These are phyloP conservation scores for Eupithecia inturbata DNA, from an alignment of 2,888 invertebrate genomes.

Conservation along the genomic window DNA sequence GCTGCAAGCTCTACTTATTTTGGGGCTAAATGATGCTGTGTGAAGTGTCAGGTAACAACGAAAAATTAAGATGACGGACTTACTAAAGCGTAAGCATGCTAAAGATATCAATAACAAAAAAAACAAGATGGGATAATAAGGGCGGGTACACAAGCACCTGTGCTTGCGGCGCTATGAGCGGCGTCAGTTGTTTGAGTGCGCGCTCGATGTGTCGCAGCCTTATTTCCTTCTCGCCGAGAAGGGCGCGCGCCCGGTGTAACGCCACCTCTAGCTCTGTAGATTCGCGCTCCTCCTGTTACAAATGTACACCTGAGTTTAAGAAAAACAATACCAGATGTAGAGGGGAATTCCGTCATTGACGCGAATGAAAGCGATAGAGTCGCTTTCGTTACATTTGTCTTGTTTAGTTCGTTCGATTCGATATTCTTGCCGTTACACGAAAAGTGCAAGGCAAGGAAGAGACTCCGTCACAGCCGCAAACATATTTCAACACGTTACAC, in stretches of 20 bases:
- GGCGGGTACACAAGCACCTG: conserved; percentile 57
- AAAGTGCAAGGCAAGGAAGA: not conserved
- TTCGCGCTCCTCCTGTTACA: conserved; percentile 89
- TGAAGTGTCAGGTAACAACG: not conserved
- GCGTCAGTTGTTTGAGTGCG: conserved; percentile 85
- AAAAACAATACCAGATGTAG: not conserved
- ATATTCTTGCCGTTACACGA: no score
- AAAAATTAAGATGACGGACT: not conserved
- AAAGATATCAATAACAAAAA: not conserved
- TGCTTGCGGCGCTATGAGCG: conserved; percentile 49
- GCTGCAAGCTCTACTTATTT: not conserved
- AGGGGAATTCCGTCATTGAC: not conserved
- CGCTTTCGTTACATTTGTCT: not conserved
- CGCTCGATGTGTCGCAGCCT: conserved; percentile 91
- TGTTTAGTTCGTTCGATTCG: no score
- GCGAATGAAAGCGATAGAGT: not conserved
- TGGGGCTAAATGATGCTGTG: not conserved
- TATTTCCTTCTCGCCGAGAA: conserved; percentile 93
- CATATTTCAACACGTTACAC: not conserved
- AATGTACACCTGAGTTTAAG: not conserved
- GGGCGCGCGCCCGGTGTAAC: conserved; percentile 90
- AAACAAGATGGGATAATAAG: not conserved
- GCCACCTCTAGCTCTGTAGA: conserved; percentile 93
- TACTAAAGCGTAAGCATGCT: conserved; percentile 3
- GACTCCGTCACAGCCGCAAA: not conserved